A percentile compares a stretch with the other conserved stretches of the same genome.
Evolutionary conservation across 2,888 invertebrate genomes (phyloP).

Genomic region (Zaprionus bogoriensis): DNA sequence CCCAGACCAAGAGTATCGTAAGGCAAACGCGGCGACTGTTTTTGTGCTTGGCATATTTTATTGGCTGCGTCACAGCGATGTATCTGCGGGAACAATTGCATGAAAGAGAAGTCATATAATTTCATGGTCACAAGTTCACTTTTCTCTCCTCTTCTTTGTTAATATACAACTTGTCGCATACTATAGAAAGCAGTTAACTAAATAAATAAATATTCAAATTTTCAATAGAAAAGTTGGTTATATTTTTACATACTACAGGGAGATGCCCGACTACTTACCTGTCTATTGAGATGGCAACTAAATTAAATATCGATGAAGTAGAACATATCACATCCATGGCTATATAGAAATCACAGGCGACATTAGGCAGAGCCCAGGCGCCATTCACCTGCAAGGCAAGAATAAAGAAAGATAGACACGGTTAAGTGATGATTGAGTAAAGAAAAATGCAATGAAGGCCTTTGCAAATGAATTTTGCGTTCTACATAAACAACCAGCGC

Average conservation of each 20-base stretch:
- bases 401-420: constrained; percentile 78
- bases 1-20: constrained; percentile 97
- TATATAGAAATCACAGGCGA: constrained; percentile 98
- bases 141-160: no score
- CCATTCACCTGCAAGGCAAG: constrained; percentile 89
- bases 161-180: no score
- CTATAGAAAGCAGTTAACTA: no score
- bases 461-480: no score
- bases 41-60: constrained; percentile 99
- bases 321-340: constrained; percentile 99
- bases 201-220: no score
- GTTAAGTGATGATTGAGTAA: no score
- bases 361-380: constrained; percentile 94
- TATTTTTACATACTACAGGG: no score
- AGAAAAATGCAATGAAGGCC: no score
- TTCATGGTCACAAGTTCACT: no score
- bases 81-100: constrained; percentile 87
- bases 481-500: no score
- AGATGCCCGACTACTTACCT: constrained; percentile 87
- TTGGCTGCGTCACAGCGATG: constrained; percentile 99
- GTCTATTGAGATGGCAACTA: constrained; percentile 98
- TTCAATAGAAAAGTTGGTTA: no score
- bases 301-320: constrained; percentile 98
- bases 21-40: constrained; percentile 96
- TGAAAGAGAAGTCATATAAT: background rate